These are phyloP conservation scores for Aphrophora alni DNA, from an alignment of 2,888 invertebrate species.

Conservation along the genomic window DNA sequence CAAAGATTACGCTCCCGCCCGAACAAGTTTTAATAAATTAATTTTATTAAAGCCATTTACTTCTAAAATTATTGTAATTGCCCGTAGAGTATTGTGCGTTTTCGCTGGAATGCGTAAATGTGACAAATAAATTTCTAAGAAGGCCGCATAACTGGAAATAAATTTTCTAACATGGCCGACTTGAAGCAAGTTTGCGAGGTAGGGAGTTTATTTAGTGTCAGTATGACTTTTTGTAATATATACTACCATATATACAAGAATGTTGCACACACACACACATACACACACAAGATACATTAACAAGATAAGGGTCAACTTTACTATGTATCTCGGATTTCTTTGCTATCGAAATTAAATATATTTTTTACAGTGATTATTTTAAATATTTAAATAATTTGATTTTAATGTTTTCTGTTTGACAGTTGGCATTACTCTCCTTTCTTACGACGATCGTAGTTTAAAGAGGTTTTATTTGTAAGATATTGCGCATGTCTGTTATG, in stretches of 20 bases:
- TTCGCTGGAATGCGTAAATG: neutral
- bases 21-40: neutral
- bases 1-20: neutral
- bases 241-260: neutral
- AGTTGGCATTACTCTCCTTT: too few relatives aligned
- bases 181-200: neutral
- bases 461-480: too few relatives aligned
- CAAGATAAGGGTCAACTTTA: neutral
- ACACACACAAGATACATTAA: neutral
- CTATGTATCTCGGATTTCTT: neutral
- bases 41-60: neutral
- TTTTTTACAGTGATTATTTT: neutral
- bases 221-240: neutral
- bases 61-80: neutral
- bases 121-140: slow-evolving; percentile 6
- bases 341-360: neutral
- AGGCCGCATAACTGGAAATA: neutral
- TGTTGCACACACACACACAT: neutral
- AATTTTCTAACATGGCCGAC: neutral
- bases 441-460: too few relatives aligned
- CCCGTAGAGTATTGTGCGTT: neutral
- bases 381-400: neutral
- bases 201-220: neutral
- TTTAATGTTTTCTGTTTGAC: neutral
- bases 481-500: too few relatives aligned